Conservation (phyloP, 2,888 invertebrate species). For the Conistra vaccinii region DNA sequence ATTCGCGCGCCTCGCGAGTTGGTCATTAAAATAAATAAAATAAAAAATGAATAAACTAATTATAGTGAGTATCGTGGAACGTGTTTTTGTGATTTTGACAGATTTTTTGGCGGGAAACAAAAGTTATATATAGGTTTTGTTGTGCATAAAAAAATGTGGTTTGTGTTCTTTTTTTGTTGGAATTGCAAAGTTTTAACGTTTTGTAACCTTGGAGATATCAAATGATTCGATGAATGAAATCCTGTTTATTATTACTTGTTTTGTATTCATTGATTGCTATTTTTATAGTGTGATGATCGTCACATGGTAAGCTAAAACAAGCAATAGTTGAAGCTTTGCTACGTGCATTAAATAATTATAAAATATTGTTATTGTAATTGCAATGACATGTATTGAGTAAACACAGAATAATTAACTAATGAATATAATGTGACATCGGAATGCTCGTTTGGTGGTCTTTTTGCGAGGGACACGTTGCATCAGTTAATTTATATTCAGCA, state of each 20-base stretch:
- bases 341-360: background rate
- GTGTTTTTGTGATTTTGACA: constrained; percentile 33
- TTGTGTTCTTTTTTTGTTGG: constrained; percentile 1
- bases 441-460: constrained; percentile 5
- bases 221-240: background rate
- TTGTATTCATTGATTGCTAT: background rate
- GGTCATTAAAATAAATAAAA: constrained; percentile 69
- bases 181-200: constrained; percentile 1
- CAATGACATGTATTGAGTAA: too few relatives aligned
- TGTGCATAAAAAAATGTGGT: constrained; percentile 33
- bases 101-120: constrained; percentile 56
- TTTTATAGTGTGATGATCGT: background rate
- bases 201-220: constrained; percentile 13
- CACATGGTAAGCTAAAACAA: background rate
- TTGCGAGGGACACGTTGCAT: background rate
- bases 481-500: constrained; percentile 32
- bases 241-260: background rate
- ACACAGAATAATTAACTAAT: constrained; percentile 37
- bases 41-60: constrained; percentile 62
- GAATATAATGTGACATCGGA: constrained; percentile 6
- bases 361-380: constrained; percentile 1
- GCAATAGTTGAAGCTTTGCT: background rate
- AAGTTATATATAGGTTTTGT: constrained; percentile 6
- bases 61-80: constrained; percentile 73
- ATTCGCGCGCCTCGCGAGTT: constrained; percentile 61